A percentile compares a stretch with the other conserved stretches of the same genome.
Evolutionary conservation across 2,113 vertebrate genomes (phyloP).

Genomic region (Planiliza haematocheilus): DNA sequence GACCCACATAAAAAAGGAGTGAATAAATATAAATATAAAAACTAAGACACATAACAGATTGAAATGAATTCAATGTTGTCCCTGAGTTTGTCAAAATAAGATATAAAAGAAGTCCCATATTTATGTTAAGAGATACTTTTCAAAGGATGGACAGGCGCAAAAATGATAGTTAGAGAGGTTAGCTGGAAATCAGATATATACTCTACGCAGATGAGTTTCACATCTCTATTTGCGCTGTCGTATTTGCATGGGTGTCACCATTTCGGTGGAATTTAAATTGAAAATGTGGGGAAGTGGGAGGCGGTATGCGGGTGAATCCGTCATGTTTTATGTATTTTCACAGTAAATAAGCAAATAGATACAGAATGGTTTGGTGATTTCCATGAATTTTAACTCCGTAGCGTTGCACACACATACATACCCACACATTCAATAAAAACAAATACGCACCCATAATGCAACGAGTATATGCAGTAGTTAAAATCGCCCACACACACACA

Average conservation of each 20-base stretch:
- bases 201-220: too few species aligned
- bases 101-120: too few species aligned
- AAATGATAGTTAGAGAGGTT: too few species aligned
- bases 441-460: conserved; percentile 22
- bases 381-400: conserved; percentile 75
- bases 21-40: too few species aligned
- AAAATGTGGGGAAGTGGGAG: conserved; percentile 37
- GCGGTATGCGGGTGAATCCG: conserved; percentile 41
- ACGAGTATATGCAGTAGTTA: conserved; percentile 34
- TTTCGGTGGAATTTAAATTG: conserved; percentile 44
- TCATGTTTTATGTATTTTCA: conserved; percentile 73
- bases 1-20: too few species aligned
- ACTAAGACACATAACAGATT: too few species aligned
- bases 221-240: too few species aligned
- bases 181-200: too few species aligned
- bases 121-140: too few species aligned
- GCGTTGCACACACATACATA: conserved; percentile 3
- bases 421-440: conserved; percentile 27
- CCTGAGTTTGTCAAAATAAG: too few species aligned
- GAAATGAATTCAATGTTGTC: too few species aligned
- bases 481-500: conserved; percentile 36
- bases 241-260: conserved; percentile 21
- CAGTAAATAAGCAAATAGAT: conserved; percentile 71
- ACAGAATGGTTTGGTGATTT: conserved; percentile 63
- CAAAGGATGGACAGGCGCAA: too few species aligned